Percentiles rank a stretch among this genome's conserved stretches.
phyloP scores from a whole-genome alignment of 2,797 vertebrate genomes.

The Sebastolobus altivelis region DNA sequence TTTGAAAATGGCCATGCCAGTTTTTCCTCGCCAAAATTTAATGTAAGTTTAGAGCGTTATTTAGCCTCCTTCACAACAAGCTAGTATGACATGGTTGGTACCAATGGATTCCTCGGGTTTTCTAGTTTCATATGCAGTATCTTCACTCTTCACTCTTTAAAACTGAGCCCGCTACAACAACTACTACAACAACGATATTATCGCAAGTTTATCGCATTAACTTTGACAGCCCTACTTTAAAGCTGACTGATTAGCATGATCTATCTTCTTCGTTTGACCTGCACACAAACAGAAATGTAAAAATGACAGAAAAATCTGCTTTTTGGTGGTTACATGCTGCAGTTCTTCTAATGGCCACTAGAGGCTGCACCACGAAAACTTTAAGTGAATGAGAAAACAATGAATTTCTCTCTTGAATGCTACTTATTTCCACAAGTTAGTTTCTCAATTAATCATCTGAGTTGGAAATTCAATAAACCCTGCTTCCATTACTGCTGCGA shows the following conservation, averaged over 20 bases:
- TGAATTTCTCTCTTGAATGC: not conserved
- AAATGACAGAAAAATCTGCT: too few relatives aligned
- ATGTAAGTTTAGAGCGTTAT: too few relatives aligned
- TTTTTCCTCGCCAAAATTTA: too few relatives aligned
- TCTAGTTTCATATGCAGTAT: too few relatives aligned
- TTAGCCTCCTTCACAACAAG: too few relatives aligned
- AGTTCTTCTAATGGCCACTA: not conserved
- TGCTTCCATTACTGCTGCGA: not conserved
- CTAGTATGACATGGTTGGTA: too few relatives aligned
- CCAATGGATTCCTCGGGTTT: too few relatives aligned
- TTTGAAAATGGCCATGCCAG: too few relatives aligned
- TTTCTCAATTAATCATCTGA: not conserved
- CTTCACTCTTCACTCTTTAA: too few relatives aligned
- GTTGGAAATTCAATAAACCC: not conserved
- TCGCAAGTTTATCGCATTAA: accelerated
- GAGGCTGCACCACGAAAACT: not conserved
- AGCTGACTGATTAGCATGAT: not conserved
- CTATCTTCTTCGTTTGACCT: not conserved
- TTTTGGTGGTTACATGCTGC: not conserved
- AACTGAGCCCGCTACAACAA: too few relatives aligned
- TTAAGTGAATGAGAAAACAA: not conserved
- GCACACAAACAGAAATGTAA: too few relatives aligned
- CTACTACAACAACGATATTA: too few relatives aligned
- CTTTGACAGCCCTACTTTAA: not conserved
- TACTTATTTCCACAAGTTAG: not conserved